Evolutionary conservation across 2,888 invertebrate species (phyloP).

Genomic region (Amphimallon solstitiale): DNA sequence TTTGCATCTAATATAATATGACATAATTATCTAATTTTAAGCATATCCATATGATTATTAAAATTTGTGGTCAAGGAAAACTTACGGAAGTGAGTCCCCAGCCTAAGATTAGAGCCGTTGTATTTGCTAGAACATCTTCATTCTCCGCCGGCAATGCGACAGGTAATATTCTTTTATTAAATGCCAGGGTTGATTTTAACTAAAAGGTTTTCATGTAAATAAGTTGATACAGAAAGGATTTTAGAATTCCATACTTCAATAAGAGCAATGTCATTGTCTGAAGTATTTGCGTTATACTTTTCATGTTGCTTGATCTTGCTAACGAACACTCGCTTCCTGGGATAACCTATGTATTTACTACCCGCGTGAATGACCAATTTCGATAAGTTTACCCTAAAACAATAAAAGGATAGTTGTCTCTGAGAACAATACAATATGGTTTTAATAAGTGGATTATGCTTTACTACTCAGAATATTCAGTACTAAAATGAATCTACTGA

Average conservation of each 20-base stretch:
- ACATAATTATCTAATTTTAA: no score
- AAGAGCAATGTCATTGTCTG: conserved; percentile 66
- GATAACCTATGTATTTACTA: conserved; percentile 65
- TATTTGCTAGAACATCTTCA: conserved; percentile 19
- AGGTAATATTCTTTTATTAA: conserved; percentile 61
- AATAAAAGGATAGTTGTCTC: no score
- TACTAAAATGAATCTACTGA: no score
- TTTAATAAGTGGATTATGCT: no score
- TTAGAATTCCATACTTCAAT: conserved; percentile 61
- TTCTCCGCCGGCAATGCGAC: conserved; percentile 49
- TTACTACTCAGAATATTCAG: no score
- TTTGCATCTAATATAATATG: no score
- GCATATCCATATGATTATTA: no score
- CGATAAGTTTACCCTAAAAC: background rate
- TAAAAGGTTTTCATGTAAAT: background rate
- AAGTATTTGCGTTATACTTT: conserved; percentile 63
- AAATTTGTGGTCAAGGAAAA: no score
- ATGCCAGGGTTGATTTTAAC: conserved; percentile 53
- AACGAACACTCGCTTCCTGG: conserved; percentile 66
- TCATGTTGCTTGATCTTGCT: conserved; percentile 63
- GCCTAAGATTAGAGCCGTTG: conserved; percentile 35
- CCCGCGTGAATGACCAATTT: conserved; percentile 62
- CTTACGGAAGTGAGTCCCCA: conserved; percentile 42
- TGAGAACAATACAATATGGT: no score
- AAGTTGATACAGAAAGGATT: background rate